Conservation (phyloP, 2,888 invertebrate genomes). For the Apotomis betuletana region DNA sequence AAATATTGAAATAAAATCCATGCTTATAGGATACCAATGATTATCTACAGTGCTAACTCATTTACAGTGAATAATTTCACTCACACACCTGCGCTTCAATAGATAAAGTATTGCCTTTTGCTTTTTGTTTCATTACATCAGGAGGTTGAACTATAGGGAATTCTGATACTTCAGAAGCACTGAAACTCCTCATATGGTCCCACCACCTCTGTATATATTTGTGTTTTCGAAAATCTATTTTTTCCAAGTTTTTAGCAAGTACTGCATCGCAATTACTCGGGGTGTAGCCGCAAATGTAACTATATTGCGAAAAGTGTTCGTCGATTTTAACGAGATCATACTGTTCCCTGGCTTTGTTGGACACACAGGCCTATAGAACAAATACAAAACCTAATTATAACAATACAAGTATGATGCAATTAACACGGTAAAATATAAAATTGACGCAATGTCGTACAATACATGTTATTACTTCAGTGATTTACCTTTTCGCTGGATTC, state of each 20-base stretch:
- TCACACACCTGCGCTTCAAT: conserved; percentile 69
- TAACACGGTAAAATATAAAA: background rate
- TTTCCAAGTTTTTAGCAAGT: conserved; percentile 61
- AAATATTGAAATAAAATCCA: conserved; percentile 31
- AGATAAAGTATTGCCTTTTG: conserved; percentile 54
- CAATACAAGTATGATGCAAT: conserved; percentile 16
- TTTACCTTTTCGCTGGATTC: conserved; percentile 90
- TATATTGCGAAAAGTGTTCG: conserved; percentile 78
- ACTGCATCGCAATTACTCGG: conserved; percentile 81
- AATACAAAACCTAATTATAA: conserved; percentile 35
- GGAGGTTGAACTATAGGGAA: conserved; percentile 66
- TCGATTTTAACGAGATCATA: conserved; percentile 66
- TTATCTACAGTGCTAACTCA: conserved; percentile 43
- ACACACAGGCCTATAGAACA: conserved; percentile 62
- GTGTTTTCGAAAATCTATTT: conserved; percentile 68
- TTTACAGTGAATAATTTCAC: conserved; percentile 38
- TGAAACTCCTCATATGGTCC: conserved; percentile 85
- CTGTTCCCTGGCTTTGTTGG: conserved; percentile 44
- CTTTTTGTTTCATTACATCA: conserved; percentile 53
- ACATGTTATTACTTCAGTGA: conserved; percentile 40
- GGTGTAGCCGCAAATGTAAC: conserved; percentile 83
- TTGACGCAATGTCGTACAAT: conserved; percentile 7
- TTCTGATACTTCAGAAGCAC: conserved; percentile 72
- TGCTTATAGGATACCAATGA: conserved; percentile 28
- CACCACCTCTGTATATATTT: conserved; percentile 84